Conservation (phyloP, 2,797 vertebrate species). For the Todus mexicanus region DNA sequence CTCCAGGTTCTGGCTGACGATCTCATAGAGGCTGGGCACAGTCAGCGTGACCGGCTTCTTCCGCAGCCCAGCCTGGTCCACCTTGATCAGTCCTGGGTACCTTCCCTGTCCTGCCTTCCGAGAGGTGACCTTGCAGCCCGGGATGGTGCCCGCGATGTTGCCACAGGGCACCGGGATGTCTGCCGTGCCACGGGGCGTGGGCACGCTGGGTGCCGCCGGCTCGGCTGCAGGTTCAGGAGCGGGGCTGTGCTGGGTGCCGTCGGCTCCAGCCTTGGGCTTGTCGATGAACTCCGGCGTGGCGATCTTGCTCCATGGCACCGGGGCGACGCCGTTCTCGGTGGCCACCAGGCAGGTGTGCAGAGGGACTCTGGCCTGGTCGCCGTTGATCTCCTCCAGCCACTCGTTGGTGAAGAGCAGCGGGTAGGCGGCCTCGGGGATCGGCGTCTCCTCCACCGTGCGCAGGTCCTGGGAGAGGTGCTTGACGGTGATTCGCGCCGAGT, state of each 20-base stretch:
- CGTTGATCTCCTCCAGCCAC: constrained; percentile 83
- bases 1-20: constrained; percentile 75
- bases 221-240: background rate
- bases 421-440: constrained; percentile 76
- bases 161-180: fast-evolving
- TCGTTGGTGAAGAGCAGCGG: constrained; percentile 79
- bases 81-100: constrained; percentile 72
- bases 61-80: constrained; percentile 68
- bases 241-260: background rate
- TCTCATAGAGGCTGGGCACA: constrained; percentile 75
- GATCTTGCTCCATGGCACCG: constrained; percentile 83
- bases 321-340: constrained; percentile 78
- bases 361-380: constrained; percentile 62
- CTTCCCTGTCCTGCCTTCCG: background rate
- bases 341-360: constrained; percentile 83
- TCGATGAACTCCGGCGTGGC: constrained; percentile 81
- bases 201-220: fast-evolving
- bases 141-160: background rate
- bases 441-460: constrained; percentile 78
- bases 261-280: constrained; percentile 54
- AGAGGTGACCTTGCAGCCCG: background rate
- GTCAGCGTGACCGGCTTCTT: constrained; percentile 66
- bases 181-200: fast-evolving
- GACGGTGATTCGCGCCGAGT: constrained; percentile 82
- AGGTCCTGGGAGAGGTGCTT: constrained; percentile 84